These are phyloP conservation scores for Bubo blakistoni DNA, from an alignment of 2,113 vertebrate genomes.

Conservation along the genomic window DNA sequence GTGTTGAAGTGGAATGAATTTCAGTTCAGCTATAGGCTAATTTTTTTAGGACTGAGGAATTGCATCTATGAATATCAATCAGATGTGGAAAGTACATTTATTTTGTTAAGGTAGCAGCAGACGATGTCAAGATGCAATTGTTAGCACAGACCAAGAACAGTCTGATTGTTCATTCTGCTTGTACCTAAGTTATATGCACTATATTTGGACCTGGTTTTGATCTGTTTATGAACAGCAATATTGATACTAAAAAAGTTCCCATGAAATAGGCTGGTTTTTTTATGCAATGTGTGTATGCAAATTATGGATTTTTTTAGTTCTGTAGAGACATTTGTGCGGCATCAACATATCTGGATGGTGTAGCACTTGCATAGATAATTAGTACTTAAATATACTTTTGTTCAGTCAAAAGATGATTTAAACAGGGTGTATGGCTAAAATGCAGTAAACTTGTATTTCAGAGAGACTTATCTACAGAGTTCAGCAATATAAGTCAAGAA, in stretches of 20 bases:
- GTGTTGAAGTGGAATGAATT: not conserved
- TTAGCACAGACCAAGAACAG: not conserved
- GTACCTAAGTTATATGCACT: not conserved
- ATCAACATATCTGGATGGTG: not conserved
- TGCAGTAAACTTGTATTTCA: slow-evolving; percentile 49
- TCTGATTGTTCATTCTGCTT: not conserved
- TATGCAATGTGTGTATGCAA: not conserved
- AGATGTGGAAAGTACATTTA: not conserved
- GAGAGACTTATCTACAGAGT: slow-evolving; percentile 45
- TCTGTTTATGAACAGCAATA: not conserved
- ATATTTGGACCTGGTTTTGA: not conserved
- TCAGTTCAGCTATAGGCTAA: not conserved
- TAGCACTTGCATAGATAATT: not conserved
- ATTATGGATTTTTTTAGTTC: not conserved
- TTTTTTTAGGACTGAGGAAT: not conserved
- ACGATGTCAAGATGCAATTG: not conserved
- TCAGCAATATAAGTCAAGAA: slow-evolving; percentile 33
- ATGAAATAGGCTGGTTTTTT: not conserved
- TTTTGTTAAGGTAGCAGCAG: not conserved
- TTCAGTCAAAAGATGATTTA: not conserved
- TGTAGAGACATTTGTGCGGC: not conserved
- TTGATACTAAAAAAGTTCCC: not conserved
- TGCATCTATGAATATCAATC: not conserved
- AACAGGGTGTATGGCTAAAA: not conserved
- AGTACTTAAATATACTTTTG: not conserved